phyloP scores from a whole-genome alignment of 2,797 vertebrate species.

The Apodemus agrarius region DNA sequence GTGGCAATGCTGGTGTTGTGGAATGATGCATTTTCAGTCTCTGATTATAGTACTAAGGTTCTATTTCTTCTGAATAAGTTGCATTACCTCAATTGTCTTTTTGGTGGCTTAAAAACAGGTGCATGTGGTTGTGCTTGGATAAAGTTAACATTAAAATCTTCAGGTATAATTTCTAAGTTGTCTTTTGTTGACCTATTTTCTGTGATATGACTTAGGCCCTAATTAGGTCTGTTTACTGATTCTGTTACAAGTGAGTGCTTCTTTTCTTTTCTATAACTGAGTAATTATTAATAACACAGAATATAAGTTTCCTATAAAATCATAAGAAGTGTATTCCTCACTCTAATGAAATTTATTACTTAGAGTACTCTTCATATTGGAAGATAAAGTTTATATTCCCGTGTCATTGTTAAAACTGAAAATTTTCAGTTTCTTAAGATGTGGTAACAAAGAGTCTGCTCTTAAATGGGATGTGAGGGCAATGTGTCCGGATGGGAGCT shows the following conservation, averaged over 20 bases:
- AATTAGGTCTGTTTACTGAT: background rate
- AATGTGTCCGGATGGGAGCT: background rate
- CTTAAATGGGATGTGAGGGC: background rate
- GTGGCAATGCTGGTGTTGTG: background rate
- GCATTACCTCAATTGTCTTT: constrained; percentile 34
- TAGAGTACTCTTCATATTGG: background rate
- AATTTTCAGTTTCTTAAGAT: background rate
- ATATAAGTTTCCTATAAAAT: background rate
- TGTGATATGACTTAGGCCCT: constrained; percentile 47
- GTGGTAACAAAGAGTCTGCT: background rate
- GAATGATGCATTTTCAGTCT: background rate
- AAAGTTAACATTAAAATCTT: background rate
- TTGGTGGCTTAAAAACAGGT: background rate
- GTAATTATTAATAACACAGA: background rate
- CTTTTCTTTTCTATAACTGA: background rate
- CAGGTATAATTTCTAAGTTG: background rate
- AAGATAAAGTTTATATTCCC: background rate
- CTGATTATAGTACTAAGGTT: background rate
- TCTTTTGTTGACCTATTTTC: constrained; percentile 15
- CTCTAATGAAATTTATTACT: background rate
- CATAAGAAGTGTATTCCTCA: background rate
- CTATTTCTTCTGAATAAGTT: constrained; percentile 30
- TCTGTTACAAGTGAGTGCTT: background rate
- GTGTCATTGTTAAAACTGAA: background rate
- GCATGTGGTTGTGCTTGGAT: background rate